These are phyloP conservation scores for Cyclina sinensis DNA, from an alignment of 1,140 invertebrate genomes.

Conservation along the genomic window DNA sequence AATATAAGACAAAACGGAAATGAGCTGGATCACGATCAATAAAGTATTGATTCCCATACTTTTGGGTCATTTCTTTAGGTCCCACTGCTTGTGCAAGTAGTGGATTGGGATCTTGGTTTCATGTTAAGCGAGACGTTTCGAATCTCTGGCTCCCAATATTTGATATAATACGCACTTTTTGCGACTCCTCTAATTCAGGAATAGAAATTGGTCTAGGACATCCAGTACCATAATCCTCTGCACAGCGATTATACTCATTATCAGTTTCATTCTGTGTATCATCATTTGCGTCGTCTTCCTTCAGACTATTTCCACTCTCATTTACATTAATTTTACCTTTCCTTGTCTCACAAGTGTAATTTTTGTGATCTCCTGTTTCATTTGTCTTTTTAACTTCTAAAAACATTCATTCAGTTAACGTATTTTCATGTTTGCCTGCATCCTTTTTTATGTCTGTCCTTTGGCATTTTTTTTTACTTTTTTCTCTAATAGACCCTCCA, in stretches of 20 bases:
- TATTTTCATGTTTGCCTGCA: background rate
- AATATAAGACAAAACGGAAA: constrained; percentile 3
- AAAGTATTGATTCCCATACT: background rate
- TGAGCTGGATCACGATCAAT: constrained; percentile 3
- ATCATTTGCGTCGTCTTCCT: background rate
- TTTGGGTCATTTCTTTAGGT: background rate
- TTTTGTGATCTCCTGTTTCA: too few relatives aligned
- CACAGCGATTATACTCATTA: background rate
- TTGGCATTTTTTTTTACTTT: background rate
- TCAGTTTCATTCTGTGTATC: background rate
- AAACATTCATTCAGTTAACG: background rate
- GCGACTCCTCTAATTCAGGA: background rate
- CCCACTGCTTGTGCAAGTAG: background rate
- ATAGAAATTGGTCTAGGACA: background rate
- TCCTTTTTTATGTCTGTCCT: background rate
- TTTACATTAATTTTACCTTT: background rate
- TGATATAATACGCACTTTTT: background rate
- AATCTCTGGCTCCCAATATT: constrained; percentile 12
- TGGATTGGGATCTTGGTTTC: background rate
- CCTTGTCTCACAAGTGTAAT: background rate
- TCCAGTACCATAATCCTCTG: background rate
- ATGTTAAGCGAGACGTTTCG: background rate
- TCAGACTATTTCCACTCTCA: background rate
- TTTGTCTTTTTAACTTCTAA: background rate
- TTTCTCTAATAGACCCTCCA: too few relatives aligned